A percentile compares a stretch with the other conserved stretches of the same genome.
phyloP scores from a whole-genome alignment of 2,113 vertebrate species.

The Trichechus manatus region DNA sequence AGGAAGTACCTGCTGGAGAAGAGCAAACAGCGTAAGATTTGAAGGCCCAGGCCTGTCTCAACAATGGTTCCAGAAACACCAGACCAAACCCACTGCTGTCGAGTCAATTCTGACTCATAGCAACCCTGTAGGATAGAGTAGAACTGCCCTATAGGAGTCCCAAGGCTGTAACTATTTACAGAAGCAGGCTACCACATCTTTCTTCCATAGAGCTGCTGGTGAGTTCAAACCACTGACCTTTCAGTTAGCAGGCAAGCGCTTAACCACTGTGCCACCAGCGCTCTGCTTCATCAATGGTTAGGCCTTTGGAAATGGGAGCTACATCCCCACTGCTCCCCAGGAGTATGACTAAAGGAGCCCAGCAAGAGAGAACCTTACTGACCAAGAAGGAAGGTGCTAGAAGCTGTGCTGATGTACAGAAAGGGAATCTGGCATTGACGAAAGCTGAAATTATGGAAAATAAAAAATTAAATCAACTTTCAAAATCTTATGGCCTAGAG shows the following conservation, averaged over 20 bases:
- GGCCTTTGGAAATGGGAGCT: background rate
- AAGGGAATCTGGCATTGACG: slow-evolving; percentile 32
- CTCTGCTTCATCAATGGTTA: background rate
- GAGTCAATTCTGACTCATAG: too few relatives aligned
- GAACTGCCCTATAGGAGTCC: background rate
- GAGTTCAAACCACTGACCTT: background rate
- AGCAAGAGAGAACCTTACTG: background rate
- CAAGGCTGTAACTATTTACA: background rate
- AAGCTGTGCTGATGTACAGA: background rate
- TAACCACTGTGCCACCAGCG: background rate
- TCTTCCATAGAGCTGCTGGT: background rate
- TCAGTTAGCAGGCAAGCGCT: background rate
- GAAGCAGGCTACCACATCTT: background rate
- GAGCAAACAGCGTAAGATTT: background rate
- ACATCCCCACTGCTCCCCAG: background rate
- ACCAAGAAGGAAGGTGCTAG: background rate
- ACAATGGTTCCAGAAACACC: background rate
- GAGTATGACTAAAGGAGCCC: background rate
- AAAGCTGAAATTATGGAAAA: background rate
- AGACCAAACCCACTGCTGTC: background rate
- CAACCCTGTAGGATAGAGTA: background rate
- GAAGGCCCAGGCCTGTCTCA: background rate
- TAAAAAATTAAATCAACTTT: background rate
- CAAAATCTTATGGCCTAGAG: background rate
- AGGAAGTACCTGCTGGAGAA: background rate